Base-by-base conservation (phyloP, 2,888 invertebrate genomes). In the Drosophila ezoana region DNA sequence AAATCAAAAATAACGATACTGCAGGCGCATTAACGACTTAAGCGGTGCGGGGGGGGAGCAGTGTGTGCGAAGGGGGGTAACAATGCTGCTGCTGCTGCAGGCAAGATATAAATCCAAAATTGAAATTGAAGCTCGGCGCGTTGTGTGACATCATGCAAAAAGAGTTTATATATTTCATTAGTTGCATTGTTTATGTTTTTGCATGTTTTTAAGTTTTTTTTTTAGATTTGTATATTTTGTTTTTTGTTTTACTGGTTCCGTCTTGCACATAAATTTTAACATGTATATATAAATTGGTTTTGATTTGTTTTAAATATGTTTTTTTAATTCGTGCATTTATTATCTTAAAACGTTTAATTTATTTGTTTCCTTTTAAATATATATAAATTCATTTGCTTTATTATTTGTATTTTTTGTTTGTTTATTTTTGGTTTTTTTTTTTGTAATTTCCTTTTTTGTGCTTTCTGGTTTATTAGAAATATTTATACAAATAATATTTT, bases 1-100 rank as follows among this genome's bases (percentile, higher is more conserved):
- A 77, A 88, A 83, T 86, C 83, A 85, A 67, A 72, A 51, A 57
- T 63, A 76, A 70, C 79, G 79, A 73, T 81, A 64, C 44, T 81
- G 67, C 62, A 61, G 48, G 10, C 57, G 60, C 62, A 76, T 76
- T 76, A 65, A 79, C 60, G 52, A 54, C 41, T 44, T 54, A 52
- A 43, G 38, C 13, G 23, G 18, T 13, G 16, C 1, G 33, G 9
- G 16, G 23, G 23, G n/a, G 47, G 13, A 33, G 35, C 11, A 9
- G 23, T 6, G 9, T 14, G n/a, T n/a, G 11, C 28, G 28, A 32
- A n/a, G 4, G 40, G 20, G 16, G 5, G 33, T 14, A 13, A 33
- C 18, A 18, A 35, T 10, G 49, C 18, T 35, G 52, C 18, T 13
- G 49, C 10, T 40, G 40, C 4, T 13, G 13, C 47, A 18, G 32